Conservation (phyloP, 2,888 invertebrate species). For the Drosophila colorata region DNA sequence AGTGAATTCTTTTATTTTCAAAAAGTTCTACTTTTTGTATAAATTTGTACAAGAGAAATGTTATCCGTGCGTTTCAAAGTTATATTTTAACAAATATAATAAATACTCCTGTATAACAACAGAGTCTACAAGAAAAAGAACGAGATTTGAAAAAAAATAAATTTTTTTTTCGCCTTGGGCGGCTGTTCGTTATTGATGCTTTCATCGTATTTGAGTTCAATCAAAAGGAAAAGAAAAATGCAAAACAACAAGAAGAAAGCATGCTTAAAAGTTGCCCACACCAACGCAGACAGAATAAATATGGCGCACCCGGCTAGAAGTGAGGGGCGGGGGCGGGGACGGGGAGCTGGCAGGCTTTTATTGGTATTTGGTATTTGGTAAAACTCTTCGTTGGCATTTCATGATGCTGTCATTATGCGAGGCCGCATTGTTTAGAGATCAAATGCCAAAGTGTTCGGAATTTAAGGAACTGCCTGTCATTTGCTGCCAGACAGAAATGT, state of each 20-base stretch:
- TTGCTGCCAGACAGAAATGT: slow-evolving; percentile 19
- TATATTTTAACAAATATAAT: too few species aligned
- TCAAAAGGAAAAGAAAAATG: slow-evolving; percentile 31
- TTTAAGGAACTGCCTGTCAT: slow-evolving; percentile 53
- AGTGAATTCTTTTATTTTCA: too few species aligned
- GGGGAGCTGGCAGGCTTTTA: slow-evolving; percentile 26
- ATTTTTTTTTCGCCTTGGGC: neutral
- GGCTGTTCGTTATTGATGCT: neutral
- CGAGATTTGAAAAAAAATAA: too few species aligned
- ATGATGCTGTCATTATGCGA: slow-evolving; percentile 68
- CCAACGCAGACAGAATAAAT: slow-evolving; percentile 24
- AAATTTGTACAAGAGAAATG: too few species aligned
- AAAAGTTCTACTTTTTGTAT: too few species aligned
- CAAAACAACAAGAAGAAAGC: slow-evolving; percentile 21
- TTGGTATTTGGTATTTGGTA: slow-evolving; percentile 69
- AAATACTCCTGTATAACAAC: too few species aligned
- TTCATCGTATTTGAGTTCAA: slow-evolving; percentile 11
- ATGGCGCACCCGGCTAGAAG: slow-evolving; percentile 16
- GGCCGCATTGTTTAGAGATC: slow-evolving; percentile 74
- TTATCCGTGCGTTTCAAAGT: too few species aligned
- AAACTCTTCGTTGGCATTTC: slow-evolving; percentile 70
- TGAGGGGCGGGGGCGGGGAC: neutral
- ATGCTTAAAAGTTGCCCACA: neutral
- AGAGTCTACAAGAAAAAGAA: too few species aligned
- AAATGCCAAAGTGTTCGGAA: slow-evolving; percentile 77